phyloP scores from a whole-genome alignment of 1,140 invertebrate species.

The Ips typographus region DNA sequence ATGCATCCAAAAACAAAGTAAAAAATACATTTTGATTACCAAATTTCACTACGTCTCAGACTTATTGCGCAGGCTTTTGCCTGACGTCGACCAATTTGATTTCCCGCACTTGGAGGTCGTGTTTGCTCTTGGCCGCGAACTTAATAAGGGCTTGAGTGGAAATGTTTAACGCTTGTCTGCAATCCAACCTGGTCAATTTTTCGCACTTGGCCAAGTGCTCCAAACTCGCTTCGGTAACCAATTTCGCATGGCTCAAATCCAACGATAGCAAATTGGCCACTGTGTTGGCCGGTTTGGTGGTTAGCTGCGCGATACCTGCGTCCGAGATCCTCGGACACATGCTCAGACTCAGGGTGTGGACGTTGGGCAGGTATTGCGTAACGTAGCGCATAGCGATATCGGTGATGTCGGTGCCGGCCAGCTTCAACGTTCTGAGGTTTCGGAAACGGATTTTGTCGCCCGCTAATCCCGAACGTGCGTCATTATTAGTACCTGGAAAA shows the following conservation, averaged over 20 bases:
- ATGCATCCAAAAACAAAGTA: not conserved
- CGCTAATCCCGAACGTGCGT: conserved; percentile 79
- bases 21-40: conserved; percentile 9
- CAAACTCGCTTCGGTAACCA: conserved; percentile 79
- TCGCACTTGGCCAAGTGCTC: conserved; percentile 74
- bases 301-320: conserved; percentile 83
- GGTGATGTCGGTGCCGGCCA: conserved; percentile 86
- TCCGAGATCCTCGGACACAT: conserved; percentile 86
- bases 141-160: conserved; percentile 76
- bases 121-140: conserved; percentile 74
- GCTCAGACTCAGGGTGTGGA: conserved; percentile 77
- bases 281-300: conserved; percentile 63
- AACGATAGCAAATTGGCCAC: conserved; percentile 62
- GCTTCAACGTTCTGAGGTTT: conserved; percentile 70
- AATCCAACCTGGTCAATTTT: conserved; percentile 65
- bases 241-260: conserved; percentile 77
- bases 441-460: conserved; percentile 80
- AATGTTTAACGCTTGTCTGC: conserved; percentile 74
- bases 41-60: not conserved
- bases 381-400: conserved; percentile 83
- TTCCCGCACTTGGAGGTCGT: conserved; percentile 73
- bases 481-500: conserved; percentile 70
- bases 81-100: conserved; percentile 67
- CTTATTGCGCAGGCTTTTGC: conserved; percentile 22
- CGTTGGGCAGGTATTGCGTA: conserved; percentile 71